Evolutionary conservation across 2,113 vertebrate species (phyloP).

Genomic region (Agapornis roseicollis): DNA sequence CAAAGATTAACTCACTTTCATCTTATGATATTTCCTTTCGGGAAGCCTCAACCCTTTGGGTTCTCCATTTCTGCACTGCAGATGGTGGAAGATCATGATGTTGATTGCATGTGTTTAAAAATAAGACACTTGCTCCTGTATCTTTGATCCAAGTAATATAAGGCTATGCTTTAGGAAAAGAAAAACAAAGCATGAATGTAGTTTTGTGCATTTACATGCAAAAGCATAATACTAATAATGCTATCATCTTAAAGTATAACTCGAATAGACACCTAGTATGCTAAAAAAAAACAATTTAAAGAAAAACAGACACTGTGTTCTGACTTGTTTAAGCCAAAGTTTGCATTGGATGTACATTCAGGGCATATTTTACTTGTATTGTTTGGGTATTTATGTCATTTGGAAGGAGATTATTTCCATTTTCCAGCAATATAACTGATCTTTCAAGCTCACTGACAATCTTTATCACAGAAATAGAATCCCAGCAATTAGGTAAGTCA

Average conservation of each 20-base stretch:
- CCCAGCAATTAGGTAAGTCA: background rate
- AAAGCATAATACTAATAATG: background rate
- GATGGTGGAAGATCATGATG: background rate
- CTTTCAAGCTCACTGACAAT: background rate
- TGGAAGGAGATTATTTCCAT: slow-evolving; percentile 31
- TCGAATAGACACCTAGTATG: background rate
- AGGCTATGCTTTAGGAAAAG: accelerated
- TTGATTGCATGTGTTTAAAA: slow-evolving; percentile 24
- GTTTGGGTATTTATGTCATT: slow-evolving; percentile 26
- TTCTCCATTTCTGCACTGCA: slow-evolving; percentile 16
- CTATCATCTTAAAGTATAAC: background rate
- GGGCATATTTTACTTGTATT: slow-evolving; percentile 10
- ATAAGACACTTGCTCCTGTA: background rate
- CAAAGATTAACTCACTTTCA: background rate
- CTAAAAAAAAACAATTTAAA: slow-evolving; percentile 1
- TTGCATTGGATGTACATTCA: slow-evolving; percentile 27
- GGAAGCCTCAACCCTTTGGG: background rate
- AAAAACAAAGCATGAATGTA: background rate
- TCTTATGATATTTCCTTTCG: slow-evolving; percentile 32
- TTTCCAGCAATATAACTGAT: background rate
- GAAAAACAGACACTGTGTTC: slow-evolving; percentile 7
- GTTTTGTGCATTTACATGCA: background rate
- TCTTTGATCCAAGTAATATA: slow-evolving; percentile 5
- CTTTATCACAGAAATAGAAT: slow-evolving; percentile 2
- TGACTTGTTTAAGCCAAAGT: slow-evolving; percentile 26